Evolutionary conservation across 2,797 vertebrate genomes (phyloP), one percentile per base, ranked within the genome.

Genomic region (Epinephelus coioides): DNA sequence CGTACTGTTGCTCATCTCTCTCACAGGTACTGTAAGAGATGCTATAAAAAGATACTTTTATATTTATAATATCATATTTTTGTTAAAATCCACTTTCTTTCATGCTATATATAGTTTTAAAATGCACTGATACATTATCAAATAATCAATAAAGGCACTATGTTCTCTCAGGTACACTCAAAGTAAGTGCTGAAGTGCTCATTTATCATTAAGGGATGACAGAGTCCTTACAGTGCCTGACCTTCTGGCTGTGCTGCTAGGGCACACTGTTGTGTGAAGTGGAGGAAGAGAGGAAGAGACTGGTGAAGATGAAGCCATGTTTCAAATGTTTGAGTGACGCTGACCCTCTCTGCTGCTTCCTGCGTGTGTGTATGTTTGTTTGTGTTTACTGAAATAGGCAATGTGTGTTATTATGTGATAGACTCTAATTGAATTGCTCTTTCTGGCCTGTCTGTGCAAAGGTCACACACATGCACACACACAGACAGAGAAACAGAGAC

Each of bases 341-440:
- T 61, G 51, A 69, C 23, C 10, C 18, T 49, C 5, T 3, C 61
- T n/a, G 15, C 51, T 57, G 51, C 70, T 21, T 27, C 57, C 34
- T 40, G 19, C 47, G 57, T 60, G 23, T 17, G 54, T 34, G 54
- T 51, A n/a, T 74, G 53, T 69, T 18, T 76, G 30, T 59, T 59
- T 69, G 40, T 81, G 72, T 89, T 89, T 62, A 76, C 76, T 55
- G 71, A 55, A 71, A 76, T 17, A 17, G 30, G 27, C 62, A 64
- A 49, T 81, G 79, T 69, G 79, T 57, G 69, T 71, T 81, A 10
- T 11, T 10, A 79, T 71, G 73, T 63, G 67, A 85, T 81, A 64
- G 79, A 77, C 69, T 86, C 34, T 89, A 87, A 92, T 90, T 90
- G 54, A 89, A 88, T 90, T 87, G 82, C 81, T 89, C 85, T 85